These are phyloP conservation scores for Hetaerina titia DNA, from an alignment of 2,888 invertebrate genomes.

Conservation along the genomic window DNA sequence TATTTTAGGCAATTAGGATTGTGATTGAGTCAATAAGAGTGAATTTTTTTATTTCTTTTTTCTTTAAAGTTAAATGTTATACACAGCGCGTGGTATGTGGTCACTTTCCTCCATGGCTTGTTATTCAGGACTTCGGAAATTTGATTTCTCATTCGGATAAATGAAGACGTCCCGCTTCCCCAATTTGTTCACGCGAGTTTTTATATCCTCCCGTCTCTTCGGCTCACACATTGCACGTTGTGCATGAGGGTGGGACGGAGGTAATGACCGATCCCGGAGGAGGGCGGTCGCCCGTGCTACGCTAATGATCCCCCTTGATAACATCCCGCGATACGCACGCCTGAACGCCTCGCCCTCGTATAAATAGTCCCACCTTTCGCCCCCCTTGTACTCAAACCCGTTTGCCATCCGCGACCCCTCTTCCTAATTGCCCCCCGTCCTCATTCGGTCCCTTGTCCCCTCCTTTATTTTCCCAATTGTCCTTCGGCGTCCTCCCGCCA, in stretches of 20 bases:
- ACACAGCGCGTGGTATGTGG: too few species aligned
- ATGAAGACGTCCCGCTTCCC: neutral
- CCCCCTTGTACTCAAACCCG: neutral
- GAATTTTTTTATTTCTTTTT: too few species aligned
- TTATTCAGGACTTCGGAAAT: too few species aligned
- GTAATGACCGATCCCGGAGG: neutral
- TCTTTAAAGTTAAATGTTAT: too few species aligned
- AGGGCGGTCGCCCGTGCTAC: neutral
- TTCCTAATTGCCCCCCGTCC: neutral
- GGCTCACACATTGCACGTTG: neutral
- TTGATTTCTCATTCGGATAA: neutral
- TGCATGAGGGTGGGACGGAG: neutral
- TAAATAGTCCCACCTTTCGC: too few species aligned
- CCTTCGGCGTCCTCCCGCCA: neutral
- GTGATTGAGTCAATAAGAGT: too few species aligned
- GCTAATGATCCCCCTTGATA: conserved; percentile 12
- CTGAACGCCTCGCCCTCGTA: too few species aligned
- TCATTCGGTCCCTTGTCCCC: neutral
- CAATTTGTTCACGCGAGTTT: neutral
- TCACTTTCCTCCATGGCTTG: too few species aligned
- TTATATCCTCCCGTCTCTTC: neutral
- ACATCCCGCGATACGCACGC: neutral
- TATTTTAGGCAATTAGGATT: too few species aligned
- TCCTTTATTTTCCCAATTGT: neutral
- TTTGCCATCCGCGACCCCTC: neutral